Base-by-base conservation (phyloP, 2,113 vertebrate genomes). In the Ochotona princeps region DNA sequence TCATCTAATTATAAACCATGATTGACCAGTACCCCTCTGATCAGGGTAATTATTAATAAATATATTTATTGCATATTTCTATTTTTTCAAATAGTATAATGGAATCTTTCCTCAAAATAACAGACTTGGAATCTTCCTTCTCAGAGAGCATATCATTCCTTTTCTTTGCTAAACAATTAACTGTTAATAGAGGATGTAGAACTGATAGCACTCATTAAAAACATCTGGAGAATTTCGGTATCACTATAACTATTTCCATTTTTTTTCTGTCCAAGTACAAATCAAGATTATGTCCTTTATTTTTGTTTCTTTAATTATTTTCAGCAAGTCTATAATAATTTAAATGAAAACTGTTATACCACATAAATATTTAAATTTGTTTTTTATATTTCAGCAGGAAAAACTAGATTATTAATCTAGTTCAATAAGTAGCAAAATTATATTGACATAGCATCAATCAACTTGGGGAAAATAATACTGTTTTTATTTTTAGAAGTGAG, bases 171-270 rank as follows among this genome's bases (percentile, higher is more conserved):
- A 90, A 93, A 94, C 82, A 96, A 95, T 95, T 96, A 94, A 95
- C 54, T 93, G 87, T 85, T 93, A 97, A 95, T 82, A 96, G 72
- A 96, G 87, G 83, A 86, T 79, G 96, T 1, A 97, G 54, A 96
- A 98, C 98, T 97, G 97, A 97, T 91, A 96, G 79, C 86, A 79
- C 65, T 98, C 96, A 97, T 97, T 97, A 96, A 92, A 97, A 95
- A 87, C 96, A 97, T 95, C 95, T 96, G 95, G 93, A 97, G 88
- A 95, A 95, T 95, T 96, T 96, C 80, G 78, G 66, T 94, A 69
- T 88, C 63, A 69, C 51, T 54, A 63, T 49, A 92, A 96, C 21
- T 18, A 38, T 76, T 90, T 89, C 79, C 83, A 96, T n/a, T 91
- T 20, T 5, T 87, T 63, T 30, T 96, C 87, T 30, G 10, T 1